Base-by-base conservation (phyloP, 2,113 vertebrate genomes). In the Triplophysa tibetana region DNA sequence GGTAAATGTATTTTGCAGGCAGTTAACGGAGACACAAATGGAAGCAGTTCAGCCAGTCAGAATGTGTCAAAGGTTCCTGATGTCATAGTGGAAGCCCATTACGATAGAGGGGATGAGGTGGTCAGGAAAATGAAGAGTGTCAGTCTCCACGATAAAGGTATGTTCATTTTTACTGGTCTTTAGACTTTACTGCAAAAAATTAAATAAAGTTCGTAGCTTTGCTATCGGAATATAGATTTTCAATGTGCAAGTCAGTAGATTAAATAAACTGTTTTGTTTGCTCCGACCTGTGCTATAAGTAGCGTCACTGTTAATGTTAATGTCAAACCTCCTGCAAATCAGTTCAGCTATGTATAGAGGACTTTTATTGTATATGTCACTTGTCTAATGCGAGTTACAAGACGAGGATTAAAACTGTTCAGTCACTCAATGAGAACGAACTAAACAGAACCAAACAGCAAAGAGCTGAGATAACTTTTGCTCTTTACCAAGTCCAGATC, bases 21-120 rank as follows among this genome's bases (percentile, higher is more conserved):
- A 77, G 90, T 95, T 88, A 94, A 91, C 84, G 90, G 93, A 26
- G 96, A 96, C 48, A 82, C 88, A 64, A 94, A 95, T 80, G 84
- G 91, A 1, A 89, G 89, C 26, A 63, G 33, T 19, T 79, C 70
- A 23, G 50, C 21, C 38, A 45, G 9, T 83, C 84, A 38, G 50
- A 61, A 29, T 24, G 72, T 7, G 72, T 23, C 0, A 88, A 87
- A 84, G 81, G 50, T 43, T 80, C 92, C 93, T 0, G 93, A 93
- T 82, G 90, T 94, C 52, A 87, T 90, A 74, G 87, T 92, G 81
- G 94, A 94, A 84, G 94, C 94, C 69, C 94, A 93, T 61, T 91
- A 85, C 79, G 88, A 90, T 1, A 90, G 93, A 58, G 78, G 84
- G 6, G 92, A 93, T 62, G 86, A 86, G 33, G 79, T 88, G 5